Conservation (phyloP, 2,113 vertebrate genomes). For the Barbus barbus region DNA sequence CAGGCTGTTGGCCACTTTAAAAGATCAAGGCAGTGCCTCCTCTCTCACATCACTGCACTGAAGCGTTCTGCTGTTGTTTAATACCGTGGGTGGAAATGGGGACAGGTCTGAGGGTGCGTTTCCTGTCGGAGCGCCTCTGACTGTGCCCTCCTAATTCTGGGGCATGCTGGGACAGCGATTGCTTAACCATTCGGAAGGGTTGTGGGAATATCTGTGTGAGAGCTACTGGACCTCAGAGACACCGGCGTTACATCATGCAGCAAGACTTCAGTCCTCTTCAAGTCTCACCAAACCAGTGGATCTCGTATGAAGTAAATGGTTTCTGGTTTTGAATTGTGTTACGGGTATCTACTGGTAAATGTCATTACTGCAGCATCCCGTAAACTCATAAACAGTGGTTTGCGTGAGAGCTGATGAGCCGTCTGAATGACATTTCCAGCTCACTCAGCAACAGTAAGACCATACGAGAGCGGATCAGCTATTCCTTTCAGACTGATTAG, state of each 20-base stretch:
- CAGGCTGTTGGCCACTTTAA: not conserved
- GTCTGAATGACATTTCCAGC: not conserved
- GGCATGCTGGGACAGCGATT: constrained; percentile 36
- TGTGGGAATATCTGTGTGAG: constrained; percentile 22
- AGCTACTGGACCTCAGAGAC: not conserved
- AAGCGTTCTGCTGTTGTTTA: not conserved
- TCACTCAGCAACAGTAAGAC: not conserved
- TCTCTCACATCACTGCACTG: not conserved
- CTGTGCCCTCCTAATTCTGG: constrained; percentile 16
- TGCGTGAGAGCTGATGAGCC: not conserved
- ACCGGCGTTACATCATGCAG: not conserved
- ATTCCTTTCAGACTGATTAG: constrained; percentile 5
- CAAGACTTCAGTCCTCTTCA: not conserved
- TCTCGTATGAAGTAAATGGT: not conserved
- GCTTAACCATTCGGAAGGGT: constrained; percentile 45
- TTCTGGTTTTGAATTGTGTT: not conserved
- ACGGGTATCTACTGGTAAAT: not conserved
- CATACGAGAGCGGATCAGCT: not conserved
- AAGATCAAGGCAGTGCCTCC: not conserved
- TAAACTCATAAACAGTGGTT: not conserved
- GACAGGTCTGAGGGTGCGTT: not conserved
- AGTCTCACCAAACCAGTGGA: not conserved
- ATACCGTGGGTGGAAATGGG: not conserved
- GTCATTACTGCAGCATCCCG: not conserved
- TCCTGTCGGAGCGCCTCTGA: constrained; percentile 56